Evolutionary conservation across 2,888 invertebrate genomes (phyloP), one percentile per base, ranked within the genome.

Genomic region (Caenorhabditis wallacei): DNA sequence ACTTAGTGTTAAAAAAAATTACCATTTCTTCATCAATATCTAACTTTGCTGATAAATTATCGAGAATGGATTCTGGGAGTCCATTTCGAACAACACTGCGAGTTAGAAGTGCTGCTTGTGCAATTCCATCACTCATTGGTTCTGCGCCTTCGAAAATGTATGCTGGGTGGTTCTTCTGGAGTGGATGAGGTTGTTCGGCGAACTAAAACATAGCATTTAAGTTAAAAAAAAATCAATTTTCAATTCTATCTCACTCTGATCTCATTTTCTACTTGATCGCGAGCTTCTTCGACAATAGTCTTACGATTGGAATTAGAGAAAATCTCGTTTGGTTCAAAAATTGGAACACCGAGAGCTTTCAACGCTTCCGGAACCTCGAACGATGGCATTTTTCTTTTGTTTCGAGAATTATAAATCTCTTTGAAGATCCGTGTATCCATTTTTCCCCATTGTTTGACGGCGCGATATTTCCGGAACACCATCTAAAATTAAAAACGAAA

Each of bases 381-480:
- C 7, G 74, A 57, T 7, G 88, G 85, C 87, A 89, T 88, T 59
- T 84, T 86, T 24, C 86, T 35, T 18, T 85, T 85, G 53, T 88
- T 89, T 43, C 86, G 68, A 13, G 87, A 85, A 64, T 82, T 87
- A 37, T 85, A 75, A 46, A 89, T 89, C 51, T 87, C 84, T 79
- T 89, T 89, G 87, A 91, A 91, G 13, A 90, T 87, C 22, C 87
- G 76, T 4, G 91, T 91, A 69, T 90, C 87, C 78, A 88, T 88
- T 83, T 87, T 88, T 5, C 89, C 88, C 85, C 85, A 90, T 83
- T 89, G 89, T 76, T 86, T 87, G 61, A 78, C 82, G 4, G 90
- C 87, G 37, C 83, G 84, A 57, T 88, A 90, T 74, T 89, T 90
- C 3, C 87, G 86, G 53, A 88, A 90, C 20, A 88, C 88, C 90